Evolutionary conservation across 2,113 vertebrate genomes (phyloP).

Genomic region (Rallus limicola): DNA sequence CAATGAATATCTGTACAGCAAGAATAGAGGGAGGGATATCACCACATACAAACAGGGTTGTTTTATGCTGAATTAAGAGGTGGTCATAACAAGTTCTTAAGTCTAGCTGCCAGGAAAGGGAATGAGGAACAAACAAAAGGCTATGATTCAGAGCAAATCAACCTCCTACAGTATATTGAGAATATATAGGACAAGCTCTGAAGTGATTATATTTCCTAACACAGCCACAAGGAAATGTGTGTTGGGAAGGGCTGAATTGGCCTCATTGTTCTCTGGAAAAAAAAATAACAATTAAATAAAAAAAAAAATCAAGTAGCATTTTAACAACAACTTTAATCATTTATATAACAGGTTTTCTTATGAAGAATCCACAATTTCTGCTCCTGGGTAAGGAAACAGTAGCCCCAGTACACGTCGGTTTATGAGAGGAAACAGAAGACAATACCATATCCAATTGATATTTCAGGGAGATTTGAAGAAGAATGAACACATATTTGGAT

Average conservation of each 20-base stretch:
- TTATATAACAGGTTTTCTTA: not conserved
- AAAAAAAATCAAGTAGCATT: not conserved
- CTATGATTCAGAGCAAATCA: not conserved
- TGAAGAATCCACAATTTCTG: not conserved
- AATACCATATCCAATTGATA: slow-evolving; percentile 40
- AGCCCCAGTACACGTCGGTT: not conserved
- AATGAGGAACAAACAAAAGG: not conserved
- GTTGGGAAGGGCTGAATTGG: not conserved
- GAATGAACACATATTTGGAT: slow-evolving; percentile 34
- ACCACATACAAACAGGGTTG: not conserved
- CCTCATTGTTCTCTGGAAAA: not conserved
- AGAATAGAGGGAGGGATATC: not conserved
- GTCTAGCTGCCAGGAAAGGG: not conserved
- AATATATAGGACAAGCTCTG: not conserved
- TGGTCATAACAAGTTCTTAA: not conserved
- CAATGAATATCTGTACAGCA: not conserved
- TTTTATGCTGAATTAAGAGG: not conserved
- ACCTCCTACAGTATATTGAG: not conserved
- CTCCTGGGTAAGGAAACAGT: not conserved
- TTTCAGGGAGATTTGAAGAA: slow-evolving; percentile 17
- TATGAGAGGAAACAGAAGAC: not conserved
- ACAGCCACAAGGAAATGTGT: not conserved
- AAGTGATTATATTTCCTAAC: not conserved
- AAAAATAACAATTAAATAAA: not conserved
- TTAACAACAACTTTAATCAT: not conserved